Evolutionary conservation across 2,888 invertebrate genomes (phyloP), one percentile per base, ranked within the genome.

Genomic region (Drosophila helvetica): DNA sequence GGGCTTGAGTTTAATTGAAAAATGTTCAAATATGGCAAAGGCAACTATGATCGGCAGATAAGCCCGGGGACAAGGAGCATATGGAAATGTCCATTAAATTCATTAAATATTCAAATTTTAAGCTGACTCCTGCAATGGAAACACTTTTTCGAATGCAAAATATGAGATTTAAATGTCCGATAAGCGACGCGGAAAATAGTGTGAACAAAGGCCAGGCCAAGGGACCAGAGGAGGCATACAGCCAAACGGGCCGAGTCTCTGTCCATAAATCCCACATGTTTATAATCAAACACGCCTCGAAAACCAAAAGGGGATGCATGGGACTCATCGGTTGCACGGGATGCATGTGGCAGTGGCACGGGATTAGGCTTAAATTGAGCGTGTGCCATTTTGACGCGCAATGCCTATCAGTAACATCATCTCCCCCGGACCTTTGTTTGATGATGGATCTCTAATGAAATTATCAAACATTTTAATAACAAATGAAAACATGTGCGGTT

Each of bases 281-380:
- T 80, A 77, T 80, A 90, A 79, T 80, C 79, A 86, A 83, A 80
- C 90, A 87, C 86, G 89, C 68, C 47, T 61, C 25, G 63, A 50
- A 61, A 55, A 59, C 57, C 48, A 38, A 15, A 7, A 3, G 45
- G 25, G 1, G 33, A 47, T 42, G 18, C 10, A 18, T 3, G 48
- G 27, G 27, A 30, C 48, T n/a, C 17, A 17, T 19, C 10, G 42
- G 51, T 43, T 58, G 25, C 22, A 43, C 22, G 38, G 59, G 63
- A 53, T 56, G 50, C 62, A 50, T 22, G n/a, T 27, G 43, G 48
- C 17, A 33, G 42, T 42, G 22, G 22, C 30, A 18, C 27, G 78
- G 90, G 91, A 90, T 91, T 90, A 90, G 89, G 90, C 88, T 91
- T 91, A 91, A 90, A 91, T 90, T 89, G 85, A 89, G 90, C 91